These are phyloP conservation scores for Lepeophtheirus nordmannii DNA, from an alignment of 2,888 invertebrate genomes.

Conservation along the genomic window DNA sequence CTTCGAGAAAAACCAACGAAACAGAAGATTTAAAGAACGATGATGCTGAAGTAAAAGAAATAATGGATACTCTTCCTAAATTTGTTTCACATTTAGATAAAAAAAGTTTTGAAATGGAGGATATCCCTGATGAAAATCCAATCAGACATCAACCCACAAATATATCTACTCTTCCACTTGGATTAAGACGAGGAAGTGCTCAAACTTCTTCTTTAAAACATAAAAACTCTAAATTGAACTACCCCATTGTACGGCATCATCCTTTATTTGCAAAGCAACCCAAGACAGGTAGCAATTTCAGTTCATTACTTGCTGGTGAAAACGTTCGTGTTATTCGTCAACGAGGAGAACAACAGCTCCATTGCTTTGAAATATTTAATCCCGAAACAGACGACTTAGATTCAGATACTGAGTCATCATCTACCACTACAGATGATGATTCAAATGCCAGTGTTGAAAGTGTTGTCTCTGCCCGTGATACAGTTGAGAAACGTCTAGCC, in stretches of 20 bases:
- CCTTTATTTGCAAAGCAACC: conserved; percentile 24
- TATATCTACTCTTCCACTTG: not conserved
- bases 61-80: not conserved
- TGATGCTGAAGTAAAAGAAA: not conserved
- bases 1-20: conserved; percentile 6
- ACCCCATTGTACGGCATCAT: conserved; percentile 23
- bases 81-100: not conserved
- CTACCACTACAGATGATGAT: not conserved
- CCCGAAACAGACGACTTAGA: conserved; percentile 79
- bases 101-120: conserved; percentile 25
- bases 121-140: conserved; percentile 18
- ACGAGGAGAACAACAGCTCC: conserved; percentile 34
- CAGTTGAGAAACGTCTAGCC: not conserved
- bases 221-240: conserved; percentile 13
- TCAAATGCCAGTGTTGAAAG: conserved; percentile 20
- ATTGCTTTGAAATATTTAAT: conserved; percentile 68
- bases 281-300: conserved; percentile 26
- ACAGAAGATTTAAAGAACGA: not conserved
- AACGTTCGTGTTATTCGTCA: conserved; percentile 29
- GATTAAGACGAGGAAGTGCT: not conserved
- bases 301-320: conserved; percentile 28
- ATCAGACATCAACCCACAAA: not conserved
- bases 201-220: not conserved
- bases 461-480: conserved; percentile 20
- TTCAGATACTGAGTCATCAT: conserved; percentile 26